Evolutionary conservation across 2,888 invertebrate species (phyloP).

Genomic region (Scelioninae gen. 1): DNA sequence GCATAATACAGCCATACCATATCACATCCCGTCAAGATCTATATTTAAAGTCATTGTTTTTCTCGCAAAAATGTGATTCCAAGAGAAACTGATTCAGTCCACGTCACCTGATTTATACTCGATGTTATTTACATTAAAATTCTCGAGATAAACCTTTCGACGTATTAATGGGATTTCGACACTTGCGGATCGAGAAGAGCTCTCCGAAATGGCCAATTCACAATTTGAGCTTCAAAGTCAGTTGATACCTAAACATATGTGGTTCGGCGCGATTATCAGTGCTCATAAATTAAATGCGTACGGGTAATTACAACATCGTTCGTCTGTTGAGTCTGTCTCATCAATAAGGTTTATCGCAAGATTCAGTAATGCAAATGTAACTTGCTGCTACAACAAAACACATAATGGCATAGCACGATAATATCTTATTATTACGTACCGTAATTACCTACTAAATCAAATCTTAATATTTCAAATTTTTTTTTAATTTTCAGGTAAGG

Average conservation of each 20-base stretch:
- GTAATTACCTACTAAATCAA: constrained; percentile 15
- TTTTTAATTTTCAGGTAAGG: constrained; percentile 82
- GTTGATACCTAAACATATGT: constrained; percentile 57
- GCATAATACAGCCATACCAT: constrained; percentile 44
- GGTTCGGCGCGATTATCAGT: constrained; percentile 51
- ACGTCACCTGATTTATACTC: constrained; percentile 11
- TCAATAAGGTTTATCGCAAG: constrained; percentile 67
- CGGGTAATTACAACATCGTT: constrained; percentile 60
- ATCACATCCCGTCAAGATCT: constrained; percentile 10
- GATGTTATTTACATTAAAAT: constrained; percentile 27
- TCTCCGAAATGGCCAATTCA: constrained; percentile 45
- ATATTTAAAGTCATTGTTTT: constrained; percentile 16
- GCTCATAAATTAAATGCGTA: constrained; percentile 52
- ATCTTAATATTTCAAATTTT: constrained; percentile 54
- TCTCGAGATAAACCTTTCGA: constrained; percentile 31
- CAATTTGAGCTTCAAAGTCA: constrained; percentile 44
- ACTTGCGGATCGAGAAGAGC: neutral
- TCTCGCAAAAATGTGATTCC: constrained; percentile 1
- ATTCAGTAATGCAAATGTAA: constrained; percentile 56
- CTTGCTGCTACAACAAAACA: constrained; percentile 46
- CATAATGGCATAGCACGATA: constrained; percentile 25
- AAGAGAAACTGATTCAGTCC: constrained; percentile 16
- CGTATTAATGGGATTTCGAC: constrained; percentile 35
- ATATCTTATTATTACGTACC: constrained; percentile 27
- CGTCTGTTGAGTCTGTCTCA: constrained; percentile 63